phyloP scores from a whole-genome alignment of 2,797 vertebrate species.

The Rachycentron canadum region DNA sequence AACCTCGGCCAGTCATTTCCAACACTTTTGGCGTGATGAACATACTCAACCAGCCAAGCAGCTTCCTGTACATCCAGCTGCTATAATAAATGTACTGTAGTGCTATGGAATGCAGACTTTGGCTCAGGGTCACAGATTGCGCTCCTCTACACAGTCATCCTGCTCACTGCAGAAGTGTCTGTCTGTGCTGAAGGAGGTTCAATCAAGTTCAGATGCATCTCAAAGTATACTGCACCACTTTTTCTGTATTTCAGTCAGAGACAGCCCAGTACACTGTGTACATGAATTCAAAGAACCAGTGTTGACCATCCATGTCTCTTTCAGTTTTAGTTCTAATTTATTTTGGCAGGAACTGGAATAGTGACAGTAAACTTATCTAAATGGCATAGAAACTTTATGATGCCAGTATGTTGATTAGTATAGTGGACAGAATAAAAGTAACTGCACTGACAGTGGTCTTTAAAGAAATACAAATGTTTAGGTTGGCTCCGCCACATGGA shows the following conservation, averaged over 20 bases:
- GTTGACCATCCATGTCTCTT: background rate
- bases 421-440: background rate
- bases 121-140: constrained; percentile 67
- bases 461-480: no score
- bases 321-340: background rate
- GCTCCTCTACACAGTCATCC: constrained; percentile 60
- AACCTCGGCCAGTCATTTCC: constrained; percentile 41
- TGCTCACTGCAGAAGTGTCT: constrained; percentile 50
- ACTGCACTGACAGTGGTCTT: background rate
- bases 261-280: background rate
- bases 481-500: background rate
- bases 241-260: constrained; percentile 8
- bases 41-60: constrained; percentile 63
- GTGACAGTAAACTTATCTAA: background rate
- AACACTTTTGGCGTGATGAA: constrained; percentile 55
- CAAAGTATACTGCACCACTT: constrained; percentile 17
- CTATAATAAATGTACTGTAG: constrained; percentile 85
- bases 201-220: constrained; percentile 54
- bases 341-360: background rate
- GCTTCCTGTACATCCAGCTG: constrained; percentile 86
- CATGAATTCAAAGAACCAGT: constrained; percentile 9
- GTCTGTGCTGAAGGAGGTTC: constrained; percentile 65
- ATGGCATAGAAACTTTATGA: no score
- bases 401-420: background rate
- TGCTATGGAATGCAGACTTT: constrained; percentile 78